Conservation (phyloP, 2,888 invertebrate species). For the Cistogaster globosa region DNA sequence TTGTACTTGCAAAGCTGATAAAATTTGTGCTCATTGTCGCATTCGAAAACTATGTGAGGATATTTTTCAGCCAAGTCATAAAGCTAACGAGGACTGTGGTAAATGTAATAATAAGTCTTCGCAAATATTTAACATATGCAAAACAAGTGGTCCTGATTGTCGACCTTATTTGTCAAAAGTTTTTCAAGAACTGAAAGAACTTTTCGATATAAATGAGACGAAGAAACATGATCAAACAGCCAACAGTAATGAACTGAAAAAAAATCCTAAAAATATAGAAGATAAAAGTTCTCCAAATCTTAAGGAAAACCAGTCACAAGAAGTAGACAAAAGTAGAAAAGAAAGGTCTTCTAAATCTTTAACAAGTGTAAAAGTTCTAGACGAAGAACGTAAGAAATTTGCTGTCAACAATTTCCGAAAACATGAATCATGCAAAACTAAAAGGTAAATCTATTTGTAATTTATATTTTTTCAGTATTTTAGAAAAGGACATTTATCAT, state of each 20-base stretch:
- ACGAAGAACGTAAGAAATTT: constrained; percentile 35
- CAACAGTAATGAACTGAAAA: constrained; percentile 45
- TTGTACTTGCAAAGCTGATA: constrained; percentile 74
- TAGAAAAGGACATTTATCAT: too few relatives aligned
- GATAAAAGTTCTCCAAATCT: not conserved
- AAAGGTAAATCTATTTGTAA: constrained; percentile 36
- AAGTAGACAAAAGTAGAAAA: not conserved
- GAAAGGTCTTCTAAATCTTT: not conserved
- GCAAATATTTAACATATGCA: constrained; percentile 74
- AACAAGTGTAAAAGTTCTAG: not conserved
- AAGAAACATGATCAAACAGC: constrained; percentile 48
- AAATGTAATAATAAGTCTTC: constrained; percentile 68
- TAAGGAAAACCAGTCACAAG: too few relatives aligned
- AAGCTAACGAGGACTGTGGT: constrained; percentile 63
- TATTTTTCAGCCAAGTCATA: constrained; percentile 70
- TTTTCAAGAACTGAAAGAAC: constrained; percentile 78
- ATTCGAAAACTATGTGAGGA: constrained; percentile 77
- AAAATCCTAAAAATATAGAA: not conserved
- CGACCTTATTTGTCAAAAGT: constrained; percentile 79
- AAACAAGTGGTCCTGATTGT: constrained; percentile 73
- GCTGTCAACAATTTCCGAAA: constrained; percentile 23
- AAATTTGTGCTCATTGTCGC: constrained; percentile 77
- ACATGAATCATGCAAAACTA: constrained; percentile 18
- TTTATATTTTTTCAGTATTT: too few relatives aligned
- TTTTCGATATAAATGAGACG: constrained; percentile 77